A percentile compares a stretch with the other conserved stretches of the same genome.
Evolutionary conservation across 1,140 invertebrate genomes (phyloP).

Genomic region (Anoplophora glabripennis): DNA sequence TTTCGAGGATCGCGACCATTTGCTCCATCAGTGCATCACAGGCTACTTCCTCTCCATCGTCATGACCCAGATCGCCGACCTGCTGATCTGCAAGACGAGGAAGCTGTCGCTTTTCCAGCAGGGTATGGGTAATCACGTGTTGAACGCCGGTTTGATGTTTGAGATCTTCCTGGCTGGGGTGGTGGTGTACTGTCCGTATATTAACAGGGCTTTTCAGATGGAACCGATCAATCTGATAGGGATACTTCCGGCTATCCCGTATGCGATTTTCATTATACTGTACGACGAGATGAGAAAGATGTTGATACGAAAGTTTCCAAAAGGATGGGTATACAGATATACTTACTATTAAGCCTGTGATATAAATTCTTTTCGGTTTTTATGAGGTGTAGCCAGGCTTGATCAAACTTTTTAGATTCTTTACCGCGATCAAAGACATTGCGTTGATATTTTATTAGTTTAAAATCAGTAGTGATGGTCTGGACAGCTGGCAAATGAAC

Average conservation of each 20-base stretch:
- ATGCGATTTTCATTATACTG: constrained; percentile 70
- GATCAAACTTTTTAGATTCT: too few relatives aligned
- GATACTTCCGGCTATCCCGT: constrained; percentile 51
- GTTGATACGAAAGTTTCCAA: constrained; percentile 40
- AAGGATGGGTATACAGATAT: constrained; percentile 41
- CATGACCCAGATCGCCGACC: constrained; percentile 81
- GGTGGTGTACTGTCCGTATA: constrained; percentile 70
- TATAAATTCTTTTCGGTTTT: too few relatives aligned
- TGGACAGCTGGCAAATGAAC: too few relatives aligned
- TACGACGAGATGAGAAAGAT: constrained; percentile 66
- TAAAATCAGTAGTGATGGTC: too few relatives aligned
- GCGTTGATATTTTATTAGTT: too few relatives aligned
- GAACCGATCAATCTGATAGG: constrained; percentile 60
- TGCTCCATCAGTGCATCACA: constrained; percentile 80
- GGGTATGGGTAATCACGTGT: constrained; percentile 59
- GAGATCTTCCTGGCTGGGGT: constrained; percentile 68
- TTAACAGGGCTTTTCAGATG: constrained; percentile 66
- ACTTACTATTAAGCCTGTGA: constrained; percentile 44
- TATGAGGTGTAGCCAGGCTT: too few relatives aligned
- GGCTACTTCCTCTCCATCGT: constrained; percentile 83
- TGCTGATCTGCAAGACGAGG: constrained; percentile 84
- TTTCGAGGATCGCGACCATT: constrained; percentile 70
- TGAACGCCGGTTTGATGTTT: constrained; percentile 75
- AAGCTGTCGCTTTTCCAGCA: constrained; percentile 79
- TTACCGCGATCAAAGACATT: too few relatives aligned